These are phyloP conservation scores for Morone chrysops DNA, from an alignment of 2,113 vertebrate species.

Conservation along the genomic window DNA sequence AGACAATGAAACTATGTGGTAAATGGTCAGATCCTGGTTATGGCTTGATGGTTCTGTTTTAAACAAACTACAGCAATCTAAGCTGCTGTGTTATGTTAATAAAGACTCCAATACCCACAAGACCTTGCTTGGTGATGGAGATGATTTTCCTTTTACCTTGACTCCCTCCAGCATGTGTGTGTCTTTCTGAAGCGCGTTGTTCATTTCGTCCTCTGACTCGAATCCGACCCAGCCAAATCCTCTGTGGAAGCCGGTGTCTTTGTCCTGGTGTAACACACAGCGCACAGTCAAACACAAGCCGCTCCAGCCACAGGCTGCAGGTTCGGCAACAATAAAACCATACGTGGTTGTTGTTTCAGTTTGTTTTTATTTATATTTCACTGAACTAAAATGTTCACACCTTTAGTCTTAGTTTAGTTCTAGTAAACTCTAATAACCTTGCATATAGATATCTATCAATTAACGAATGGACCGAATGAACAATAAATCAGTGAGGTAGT, in stretches of 20 bases:
- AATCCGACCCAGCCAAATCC: conserved; percentile 90
- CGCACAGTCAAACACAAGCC: not conserved
- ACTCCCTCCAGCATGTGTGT: conserved; percentile 89
- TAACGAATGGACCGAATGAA: too few species aligned
- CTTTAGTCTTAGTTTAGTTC: too few species aligned
- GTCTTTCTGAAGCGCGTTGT: conserved; percentile 89
- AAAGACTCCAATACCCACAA: not conserved
- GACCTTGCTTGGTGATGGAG: not conserved
- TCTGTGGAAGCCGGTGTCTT: conserved; percentile 91
- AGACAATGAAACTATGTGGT: not conserved
- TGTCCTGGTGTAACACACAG: conserved; percentile 82
- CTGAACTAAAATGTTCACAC: too few species aligned
- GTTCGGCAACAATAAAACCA: not conserved
- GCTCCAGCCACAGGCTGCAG: not conserved
- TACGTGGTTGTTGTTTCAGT: not conserved
- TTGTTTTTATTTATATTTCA: not conserved
- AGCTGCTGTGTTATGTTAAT: not conserved
- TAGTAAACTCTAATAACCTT: too few species aligned
- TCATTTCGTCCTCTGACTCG: conserved; percentile 81
- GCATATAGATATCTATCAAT: not conserved
- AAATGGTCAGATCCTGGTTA: too few species aligned
- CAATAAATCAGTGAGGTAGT: not conserved
- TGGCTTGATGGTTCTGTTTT: not conserved
- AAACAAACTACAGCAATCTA: not conserved
- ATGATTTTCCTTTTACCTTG: conserved; percentile 80